Conservation (phyloP, 2,797 vertebrate species). For the Anguilla megastoma region DNA sequence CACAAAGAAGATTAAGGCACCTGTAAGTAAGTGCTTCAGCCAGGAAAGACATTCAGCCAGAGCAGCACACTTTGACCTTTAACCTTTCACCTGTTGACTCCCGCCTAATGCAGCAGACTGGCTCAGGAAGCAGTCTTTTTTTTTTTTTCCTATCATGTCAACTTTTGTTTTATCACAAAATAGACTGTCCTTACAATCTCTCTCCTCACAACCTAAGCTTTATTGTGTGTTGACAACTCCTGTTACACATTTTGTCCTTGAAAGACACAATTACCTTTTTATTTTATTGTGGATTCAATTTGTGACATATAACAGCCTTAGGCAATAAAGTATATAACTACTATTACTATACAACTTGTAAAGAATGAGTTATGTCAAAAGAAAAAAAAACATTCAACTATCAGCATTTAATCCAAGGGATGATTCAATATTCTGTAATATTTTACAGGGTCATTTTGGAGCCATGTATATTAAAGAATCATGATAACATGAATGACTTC, state of each 20-base stretch:
- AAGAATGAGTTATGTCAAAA: no score
- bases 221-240: background rate
- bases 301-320: no score
- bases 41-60: background rate
- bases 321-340: no score
- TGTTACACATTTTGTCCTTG: background rate
- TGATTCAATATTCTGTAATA: no score
- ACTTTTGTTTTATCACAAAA: background rate
- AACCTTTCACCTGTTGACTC: background rate
- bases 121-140: background rate
- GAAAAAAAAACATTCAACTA: no score
- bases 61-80: background rate
- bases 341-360: no score
- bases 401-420: no score
- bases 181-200: background rate
- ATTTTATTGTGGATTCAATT: no score
- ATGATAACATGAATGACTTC: no score
- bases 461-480: no score
- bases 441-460: no score
- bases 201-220: background rate
- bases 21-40: background rate
- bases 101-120: background rate
- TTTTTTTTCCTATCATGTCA: background rate
- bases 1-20: slow-evolving; percentile 57
- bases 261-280: background rate